Base-by-base conservation (phyloP, 1,140 invertebrate species). In the Leucophenga varia region DNA sequence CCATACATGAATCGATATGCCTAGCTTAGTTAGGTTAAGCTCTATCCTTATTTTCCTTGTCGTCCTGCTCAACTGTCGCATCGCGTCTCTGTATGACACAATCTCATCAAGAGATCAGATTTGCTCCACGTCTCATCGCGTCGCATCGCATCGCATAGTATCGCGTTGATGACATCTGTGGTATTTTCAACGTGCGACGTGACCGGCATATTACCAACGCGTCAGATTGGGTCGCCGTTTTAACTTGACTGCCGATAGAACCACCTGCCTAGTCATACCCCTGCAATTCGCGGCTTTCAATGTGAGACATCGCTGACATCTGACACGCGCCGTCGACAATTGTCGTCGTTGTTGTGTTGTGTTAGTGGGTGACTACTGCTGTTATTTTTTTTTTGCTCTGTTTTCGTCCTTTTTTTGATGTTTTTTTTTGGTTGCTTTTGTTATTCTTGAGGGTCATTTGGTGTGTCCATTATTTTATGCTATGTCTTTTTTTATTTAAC, bases 181-280 rank as follows among this genome's bases (percentile, higher is more conserved):
- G 63, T 61, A 67, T 67, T 67, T 67, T 67, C 59, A 63, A 68
- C 63, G 59, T 67, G 59, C 64, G 64, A 67, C 63, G 63, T 67
- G 63, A 67, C 63, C 64, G 64, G 63, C 63, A 67, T 68, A 65
- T 25, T 25, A 25, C 22, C 22, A 25, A 51, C 59, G 28, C 38
- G 31, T n/a, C 31, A 34, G 4, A 34, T 4, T 34, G n/a, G n/a
- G n/a, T n/a, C n/a, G n/a, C n/a, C n/a, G n/a, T n/a, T n/a, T n/a
- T n/a, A n/a, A n/a, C n/a, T n/a, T n/a, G n/a, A 34, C 31, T 14
- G 4, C 31, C n/a, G n/a, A n/a, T n/a, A n/a, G n/a, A 34, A 14
- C 31, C 31, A 14, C 31, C 31, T 34, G 31, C 31, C 32, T 30
- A 40, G 45, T 22, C 39, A 47, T 31, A 18, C 35, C 36, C 37